Percentiles rank a stretch among this genome's conserved stretches.
phyloP scores from a whole-genome alignment of 2,888 invertebrate species.

The Drosophila subsilvestris region DNA sequence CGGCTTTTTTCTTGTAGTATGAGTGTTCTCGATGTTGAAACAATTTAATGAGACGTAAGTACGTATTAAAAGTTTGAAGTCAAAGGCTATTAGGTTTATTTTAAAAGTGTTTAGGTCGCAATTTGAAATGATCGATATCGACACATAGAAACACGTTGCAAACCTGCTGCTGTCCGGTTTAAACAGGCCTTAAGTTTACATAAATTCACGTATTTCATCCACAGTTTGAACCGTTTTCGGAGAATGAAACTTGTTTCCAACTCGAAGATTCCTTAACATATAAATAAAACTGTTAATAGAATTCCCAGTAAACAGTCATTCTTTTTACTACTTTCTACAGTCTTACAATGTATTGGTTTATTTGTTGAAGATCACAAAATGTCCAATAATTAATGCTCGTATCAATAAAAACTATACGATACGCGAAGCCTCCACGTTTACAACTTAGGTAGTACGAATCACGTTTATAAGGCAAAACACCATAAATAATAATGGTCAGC shows the following conservation, averaged over 20 bases:
- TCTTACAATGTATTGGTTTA: constrained; percentile 46
- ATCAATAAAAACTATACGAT: constrained; percentile 40
- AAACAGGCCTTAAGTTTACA: no score
- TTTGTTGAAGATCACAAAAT: constrained; percentile 60
- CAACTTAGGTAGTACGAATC: constrained; percentile 71
- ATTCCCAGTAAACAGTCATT: background rate
- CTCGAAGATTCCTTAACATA: no score
- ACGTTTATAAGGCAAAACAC: constrained; percentile 67
- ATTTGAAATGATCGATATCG: no score
- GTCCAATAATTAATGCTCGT: constrained; percentile 50
- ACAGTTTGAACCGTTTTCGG: no score
- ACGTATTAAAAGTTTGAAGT: no score
- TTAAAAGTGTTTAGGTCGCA: no score
- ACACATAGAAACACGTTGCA: background rate
- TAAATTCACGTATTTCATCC: no score
- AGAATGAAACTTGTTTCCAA: no score
- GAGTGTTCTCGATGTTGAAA: background rate
- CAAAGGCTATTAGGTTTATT: no score
- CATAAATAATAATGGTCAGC: constrained; percentile 53
- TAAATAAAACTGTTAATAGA: no score
- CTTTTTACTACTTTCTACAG: constrained; percentile 28
- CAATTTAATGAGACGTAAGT: no score
- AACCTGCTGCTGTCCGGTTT: background rate
- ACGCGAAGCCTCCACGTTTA: constrained; percentile 61
- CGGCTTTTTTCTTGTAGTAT: no score